These are phyloP conservation scores for Chelon auratus DNA, from an alignment of 2,797 vertebrate species.

Conservation along the genomic window DNA sequence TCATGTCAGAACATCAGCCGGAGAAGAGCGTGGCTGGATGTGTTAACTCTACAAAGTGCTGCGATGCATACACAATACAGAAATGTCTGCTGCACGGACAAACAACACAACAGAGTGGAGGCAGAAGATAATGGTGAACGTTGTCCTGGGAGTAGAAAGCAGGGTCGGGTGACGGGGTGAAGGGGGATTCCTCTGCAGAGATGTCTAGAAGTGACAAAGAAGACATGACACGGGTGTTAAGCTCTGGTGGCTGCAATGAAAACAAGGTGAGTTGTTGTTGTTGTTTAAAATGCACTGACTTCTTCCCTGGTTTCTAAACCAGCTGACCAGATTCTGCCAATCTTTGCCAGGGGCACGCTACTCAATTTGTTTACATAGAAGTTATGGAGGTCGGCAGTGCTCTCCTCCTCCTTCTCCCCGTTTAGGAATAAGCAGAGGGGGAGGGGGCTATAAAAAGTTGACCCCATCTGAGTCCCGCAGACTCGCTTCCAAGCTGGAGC, in stretches of 20 bases:
- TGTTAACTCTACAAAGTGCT: constrained; percentile 72
- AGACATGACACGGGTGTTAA: constrained; percentile 22
- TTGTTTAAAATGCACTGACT: background rate
- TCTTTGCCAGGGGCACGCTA: constrained; percentile 16
- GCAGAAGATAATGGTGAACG: constrained; percentile 31
- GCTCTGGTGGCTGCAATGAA: constrained; percentile 4
- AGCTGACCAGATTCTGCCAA: constrained; percentile 35
- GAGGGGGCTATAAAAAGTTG: constrained; percentile 87
- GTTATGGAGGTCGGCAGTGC: constrained; percentile 52
- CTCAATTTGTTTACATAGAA: constrained; percentile 74
- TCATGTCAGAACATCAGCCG: constrained; percentile 51
- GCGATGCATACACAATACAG: constrained; percentile 62
- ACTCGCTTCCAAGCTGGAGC: constrained; percentile 73
- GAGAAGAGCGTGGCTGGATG: constrained; percentile 35
- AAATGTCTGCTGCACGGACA: constrained; percentile 44
- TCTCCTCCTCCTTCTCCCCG: constrained; percentile 65
- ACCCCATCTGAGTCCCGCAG: constrained; percentile 78
- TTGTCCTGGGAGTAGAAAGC: constrained; percentile 53
- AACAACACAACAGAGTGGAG: constrained; percentile 45
- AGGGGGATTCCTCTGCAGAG: constrained; percentile 55
- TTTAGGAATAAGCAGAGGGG: constrained; percentile 73
- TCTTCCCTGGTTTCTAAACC: constrained; percentile 20
- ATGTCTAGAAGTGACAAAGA: constrained; percentile 60
- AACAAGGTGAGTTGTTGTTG: background rate
- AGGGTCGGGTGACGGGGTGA: constrained; percentile 37